Evolutionary conservation across 2,888 invertebrate species (phyloP), one percentile per base, ranked within the genome.

Genomic region (Aproaerema taeniolella): DNA sequence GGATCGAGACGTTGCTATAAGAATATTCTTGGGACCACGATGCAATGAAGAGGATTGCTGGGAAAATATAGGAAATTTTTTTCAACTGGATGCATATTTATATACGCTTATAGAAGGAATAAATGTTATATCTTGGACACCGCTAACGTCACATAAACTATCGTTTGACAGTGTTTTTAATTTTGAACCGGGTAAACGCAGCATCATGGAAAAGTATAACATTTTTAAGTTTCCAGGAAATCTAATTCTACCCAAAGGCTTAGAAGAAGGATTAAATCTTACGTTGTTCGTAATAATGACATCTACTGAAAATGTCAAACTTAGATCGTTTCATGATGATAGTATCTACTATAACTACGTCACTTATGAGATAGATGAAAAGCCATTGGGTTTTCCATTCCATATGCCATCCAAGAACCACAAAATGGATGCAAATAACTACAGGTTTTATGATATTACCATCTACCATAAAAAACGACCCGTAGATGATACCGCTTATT

Each of bases 331-430:
- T 25, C 2, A 7, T 2, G 14, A 33, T 9, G 1, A 10, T 2
- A 33, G 9, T n/a, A 61, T 48, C 30, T 54, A 59, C 34, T 72
- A 71, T 37, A 59, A 50, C 24, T 50, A 55, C 38, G 42, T 68
- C n/a, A 52, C 53, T 5, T 46, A 53, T 34, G 65, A 70, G 38
- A 41, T 61, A 3, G 78, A 80, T 48, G 54, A 53, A 8, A 74
- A 69, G 43, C 80, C 82, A 6, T 46, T 82, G 33, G 85, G 85
- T 2, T 85, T 81, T 58, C 85, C 85, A n/a, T 83, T 85, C 31
- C 73, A 85, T 41, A 73, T 75, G 46, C 58, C 58, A 53, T 61
- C 66, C 11, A 39, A 42, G 25, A 52, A 61, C 10, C 57, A 55
- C 26, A 65, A 64, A 24, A 45, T 55, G 7, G 43, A 45, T 25